Evolutionary conservation across 1,140 invertebrate genomes (phyloP).

Genomic region (Hirudo medicinalis): DNA sequence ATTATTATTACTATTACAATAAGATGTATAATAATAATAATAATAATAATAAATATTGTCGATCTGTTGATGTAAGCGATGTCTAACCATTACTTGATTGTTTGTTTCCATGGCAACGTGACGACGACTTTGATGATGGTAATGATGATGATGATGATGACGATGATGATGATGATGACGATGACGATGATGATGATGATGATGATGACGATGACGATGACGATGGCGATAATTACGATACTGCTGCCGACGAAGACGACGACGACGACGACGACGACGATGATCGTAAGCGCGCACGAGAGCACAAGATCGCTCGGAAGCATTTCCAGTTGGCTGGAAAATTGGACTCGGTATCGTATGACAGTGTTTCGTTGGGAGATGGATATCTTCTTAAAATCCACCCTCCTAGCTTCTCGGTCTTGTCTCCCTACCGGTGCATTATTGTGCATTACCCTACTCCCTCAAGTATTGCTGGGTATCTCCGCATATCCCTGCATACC

Average conservation of each 20-base stretch:
- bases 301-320: background rate
- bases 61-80: background rate
- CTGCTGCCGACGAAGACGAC: background rate
- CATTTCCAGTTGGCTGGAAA: constrained; percentile 4
- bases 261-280: background rate
- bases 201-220: constrained; percentile 5
- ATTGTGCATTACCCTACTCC: no score
- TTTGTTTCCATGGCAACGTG: background rate
- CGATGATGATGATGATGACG: background rate
- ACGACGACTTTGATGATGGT: background rate
- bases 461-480: background rate
- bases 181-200: no score
- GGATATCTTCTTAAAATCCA: background rate
- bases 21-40: background rate
- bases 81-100: background rate
- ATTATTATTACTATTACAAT: no score
- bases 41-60: background rate
- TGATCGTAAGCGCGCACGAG: background rate
- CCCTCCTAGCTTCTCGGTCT: background rate
- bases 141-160: background rate
- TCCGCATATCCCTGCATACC: background rate
- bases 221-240: background rate
- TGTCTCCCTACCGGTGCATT: background rate
- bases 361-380: background rate
- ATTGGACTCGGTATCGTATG: constrained; percentile 10